A percentile compares a stretch with the other conserved stretches of the same genome.
These are phyloP conservation scores for Nomia melanderi DNA, from an alignment of 1,140 invertebrate species.

Conservation along the genomic window DNA sequence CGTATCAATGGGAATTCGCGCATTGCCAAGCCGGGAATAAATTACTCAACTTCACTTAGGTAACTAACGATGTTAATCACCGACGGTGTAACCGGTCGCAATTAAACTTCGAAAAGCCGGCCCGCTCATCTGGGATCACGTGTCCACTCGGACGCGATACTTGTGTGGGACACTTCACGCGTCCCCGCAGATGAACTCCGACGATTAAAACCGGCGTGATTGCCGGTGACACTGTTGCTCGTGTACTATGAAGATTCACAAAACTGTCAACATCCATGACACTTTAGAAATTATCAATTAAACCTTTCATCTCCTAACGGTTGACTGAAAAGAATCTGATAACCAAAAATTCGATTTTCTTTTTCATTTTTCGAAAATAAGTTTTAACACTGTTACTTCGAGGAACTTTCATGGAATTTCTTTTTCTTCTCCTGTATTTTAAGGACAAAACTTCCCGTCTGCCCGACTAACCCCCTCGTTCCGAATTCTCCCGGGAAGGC, in stretches of 20 bases:
- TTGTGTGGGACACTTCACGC: conserved; percentile 19
- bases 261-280: background rate
- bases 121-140: conserved; percentile 20
- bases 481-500: no score
- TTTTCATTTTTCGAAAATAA: no score
- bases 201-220: conserved; percentile 18
- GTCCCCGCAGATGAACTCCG: background rate
- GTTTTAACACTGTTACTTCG: no score
- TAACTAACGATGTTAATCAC: conserved; percentile 50
- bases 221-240: background rate
- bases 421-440: no score
- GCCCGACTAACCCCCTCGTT: no score
- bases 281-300: background rate
- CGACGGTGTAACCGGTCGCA: conserved; percentile 39
- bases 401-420: no score
- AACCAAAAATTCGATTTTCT: no score
- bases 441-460: no score
- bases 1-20: conserved; percentile 39
- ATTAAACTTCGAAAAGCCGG: conserved; percentile 48
- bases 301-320: no score
- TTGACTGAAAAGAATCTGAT: no score
- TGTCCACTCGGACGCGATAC: conserved; percentile 25
- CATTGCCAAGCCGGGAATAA: conserved; percentile 24
- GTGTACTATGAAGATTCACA: background rate
- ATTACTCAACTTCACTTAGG: conserved; percentile 43